A percentile compares a stretch with the other conserved stretches of the same genome.
Evolutionary conservation across 2,888 invertebrate species (phyloP).

Genomic region (Ennomos quercinarius): DNA sequence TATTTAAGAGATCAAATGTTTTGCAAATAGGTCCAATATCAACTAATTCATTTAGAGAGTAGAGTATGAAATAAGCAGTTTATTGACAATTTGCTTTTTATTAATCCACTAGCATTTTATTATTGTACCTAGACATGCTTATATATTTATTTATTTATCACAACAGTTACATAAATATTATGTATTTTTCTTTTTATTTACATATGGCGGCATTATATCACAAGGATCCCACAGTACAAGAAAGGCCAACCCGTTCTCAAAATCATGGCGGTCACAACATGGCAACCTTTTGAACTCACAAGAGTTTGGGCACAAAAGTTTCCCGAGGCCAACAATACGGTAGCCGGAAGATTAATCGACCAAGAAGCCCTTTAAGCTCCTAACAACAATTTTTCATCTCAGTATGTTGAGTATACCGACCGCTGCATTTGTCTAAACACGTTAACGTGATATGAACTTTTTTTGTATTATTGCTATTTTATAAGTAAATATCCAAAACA

Average conservation of each 20-base stretch:
- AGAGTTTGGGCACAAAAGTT: constrained; percentile 77
- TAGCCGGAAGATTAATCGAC: constrained; percentile 81
- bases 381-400: constrained; percentile 82
- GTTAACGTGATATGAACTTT: constrained; percentile 16
- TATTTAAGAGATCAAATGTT: no score
- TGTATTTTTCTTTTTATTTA: constrained; percentile 9
- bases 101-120: no score
- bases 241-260: constrained; percentile 44
- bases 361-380: constrained; percentile 71
- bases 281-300: constrained; percentile 76
- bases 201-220: constrained; percentile 22
- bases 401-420: constrained; percentile 60
- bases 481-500: no score
- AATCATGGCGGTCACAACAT: constrained; percentile 66
- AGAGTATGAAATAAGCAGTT: no score
- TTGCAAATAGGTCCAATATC: no score
- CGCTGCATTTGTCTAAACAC: constrained; percentile 52
- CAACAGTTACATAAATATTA: neutral
- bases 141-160: neutral
- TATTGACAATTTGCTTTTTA: no score
- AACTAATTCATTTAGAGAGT: no score
- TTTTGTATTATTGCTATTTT: no score
- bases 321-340: constrained; percentile 78
- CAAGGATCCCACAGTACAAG: constrained; percentile 24
- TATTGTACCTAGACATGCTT: no score